These are phyloP conservation scores for Trachelus tabidus DNA, from an alignment of 2,888 invertebrate species.

Conservation along the genomic window DNA sequence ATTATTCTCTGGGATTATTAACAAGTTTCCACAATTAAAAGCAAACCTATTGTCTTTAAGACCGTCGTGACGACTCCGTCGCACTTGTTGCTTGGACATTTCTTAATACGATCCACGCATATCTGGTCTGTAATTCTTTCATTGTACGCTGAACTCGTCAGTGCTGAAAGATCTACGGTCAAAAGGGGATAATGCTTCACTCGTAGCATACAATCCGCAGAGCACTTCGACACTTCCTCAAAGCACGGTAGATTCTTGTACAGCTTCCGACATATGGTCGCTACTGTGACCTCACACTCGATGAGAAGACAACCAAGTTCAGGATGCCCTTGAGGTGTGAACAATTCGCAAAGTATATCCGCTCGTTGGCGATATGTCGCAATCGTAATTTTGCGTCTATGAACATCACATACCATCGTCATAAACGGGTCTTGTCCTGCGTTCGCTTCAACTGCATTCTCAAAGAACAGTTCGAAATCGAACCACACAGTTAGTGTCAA, in stretches of 20 bases:
- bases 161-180: neutral
- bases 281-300: conserved; percentile 10
- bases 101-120: neutral
- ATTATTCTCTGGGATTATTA: neutral
- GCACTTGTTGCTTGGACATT: conserved; percentile 11
- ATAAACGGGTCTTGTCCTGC: neutral
- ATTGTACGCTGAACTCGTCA: neutral
- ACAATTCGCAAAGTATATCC: conserved; percentile 7
- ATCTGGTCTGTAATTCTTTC: conserved; percentile 9
- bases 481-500: conserved; percentile 12
- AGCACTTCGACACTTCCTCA: conserved; percentile 5
- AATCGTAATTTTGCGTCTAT: neutral
- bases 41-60: conserved; percentile 5
- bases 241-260: conserved; percentile 7
- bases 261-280: conserved; percentile 10
- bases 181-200: neutral
- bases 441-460: conserved; percentile 2
- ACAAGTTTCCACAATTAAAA: neutral
- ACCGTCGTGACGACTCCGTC: conserved; percentile 5
- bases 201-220: conserved; percentile 2
- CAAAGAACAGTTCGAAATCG: conserved; percentile 5
- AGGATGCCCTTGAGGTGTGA: conserved; percentile 2
- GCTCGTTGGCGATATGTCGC: conserved; percentile 15
- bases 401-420: conserved; percentile 8
- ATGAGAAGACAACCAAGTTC: conserved; percentile 12